Evolutionary conservation across 2,888 invertebrate genomes (phyloP).

Genomic region (Acleris laterana): DNA sequence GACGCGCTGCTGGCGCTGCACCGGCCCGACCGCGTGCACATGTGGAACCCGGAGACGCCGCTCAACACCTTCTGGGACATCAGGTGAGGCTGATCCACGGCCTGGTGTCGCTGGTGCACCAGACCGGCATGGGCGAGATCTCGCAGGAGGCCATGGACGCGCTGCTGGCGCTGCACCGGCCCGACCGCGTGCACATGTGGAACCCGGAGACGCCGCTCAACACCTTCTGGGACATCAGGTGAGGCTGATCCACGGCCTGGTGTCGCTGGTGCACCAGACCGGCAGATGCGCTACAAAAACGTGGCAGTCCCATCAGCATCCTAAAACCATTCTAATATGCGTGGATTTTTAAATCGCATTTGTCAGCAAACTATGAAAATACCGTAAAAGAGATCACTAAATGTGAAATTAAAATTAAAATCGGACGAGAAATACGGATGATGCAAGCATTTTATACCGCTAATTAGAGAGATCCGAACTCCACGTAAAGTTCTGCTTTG

Average conservation of each 20-base stretch:
- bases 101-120: conserved; percentile 96
- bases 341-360: no score
- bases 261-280: conserved; percentile 96
- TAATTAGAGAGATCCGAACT: no score
- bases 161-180: conserved; percentile 94
- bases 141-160: conserved; percentile 99
- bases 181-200: conserved; percentile 98
- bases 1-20: conserved; percentile 97
- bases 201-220: conserved; percentile 98
- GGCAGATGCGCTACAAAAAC: no score
- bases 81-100: conserved; percentile 95
- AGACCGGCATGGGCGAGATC: conserved; percentile 97
- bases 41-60: conserved; percentile 99
- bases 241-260: conserved; percentile 95
- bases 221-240: conserved; percentile 99
- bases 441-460: no score
- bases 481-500: no score
- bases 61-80: conserved; percentile 99
- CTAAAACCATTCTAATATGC: no score
- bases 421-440: no score
- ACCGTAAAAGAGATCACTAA: no score
- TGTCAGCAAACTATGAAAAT: no score
- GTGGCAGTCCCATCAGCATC: no score
- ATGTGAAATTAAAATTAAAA: no score
- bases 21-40: conserved; percentile 96